Base-by-base conservation (phyloP, 1,140 invertebrate genomes). In the Steinernema khuongi region DNA sequence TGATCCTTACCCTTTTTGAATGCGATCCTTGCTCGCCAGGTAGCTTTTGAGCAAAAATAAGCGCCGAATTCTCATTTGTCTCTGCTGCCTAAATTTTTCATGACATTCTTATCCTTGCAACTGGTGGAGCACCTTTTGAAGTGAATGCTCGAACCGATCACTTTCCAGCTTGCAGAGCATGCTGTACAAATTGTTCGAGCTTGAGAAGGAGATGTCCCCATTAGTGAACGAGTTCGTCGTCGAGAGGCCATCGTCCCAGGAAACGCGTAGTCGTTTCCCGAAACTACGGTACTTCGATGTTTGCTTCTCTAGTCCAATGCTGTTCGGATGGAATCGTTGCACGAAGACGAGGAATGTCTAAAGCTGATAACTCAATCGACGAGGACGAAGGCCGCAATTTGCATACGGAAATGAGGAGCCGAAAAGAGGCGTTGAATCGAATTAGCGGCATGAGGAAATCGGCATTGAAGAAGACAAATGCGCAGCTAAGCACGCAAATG, bases 361-460 rank as follows among this genome's bases (percentile, higher is more conserved):
- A 60, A 60, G 4, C 14, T 14, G 50, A 4, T 14, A 60, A 60
- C 26, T 60, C 4, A 22, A 60, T 60, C 26, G 11, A n/a, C 22
- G 50, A 14, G 2, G 50, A 60, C 11, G 26, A 60, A 60, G 50
- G 11, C 36, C 7, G 50, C 50, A 22, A 60, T 14, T 60, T n/a
- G 50, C 4, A 60, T 60, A 60, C 50, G 50, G 50, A 60, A 60
- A 60, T 60, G 50, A 60, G 50, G 26, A 60, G 50, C 2, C 50
- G 50, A 60, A 60, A 60, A 22, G 50, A 60, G 50, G 50, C 50
- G 22, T 60, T 60, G 50, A 60, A 60, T 60, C 50, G 50, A 60
- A 60, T 60, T 60, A 60, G 50, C 22, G 50, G 50, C 50, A 60
- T 60, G 2, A 60, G 50, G 19, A 60, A 60, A 60, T 60, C 50